These are phyloP conservation scores for Caenorhabditis becei DNA, from an alignment of 2,888 invertebrate species.

Conservation along the genomic window DNA sequence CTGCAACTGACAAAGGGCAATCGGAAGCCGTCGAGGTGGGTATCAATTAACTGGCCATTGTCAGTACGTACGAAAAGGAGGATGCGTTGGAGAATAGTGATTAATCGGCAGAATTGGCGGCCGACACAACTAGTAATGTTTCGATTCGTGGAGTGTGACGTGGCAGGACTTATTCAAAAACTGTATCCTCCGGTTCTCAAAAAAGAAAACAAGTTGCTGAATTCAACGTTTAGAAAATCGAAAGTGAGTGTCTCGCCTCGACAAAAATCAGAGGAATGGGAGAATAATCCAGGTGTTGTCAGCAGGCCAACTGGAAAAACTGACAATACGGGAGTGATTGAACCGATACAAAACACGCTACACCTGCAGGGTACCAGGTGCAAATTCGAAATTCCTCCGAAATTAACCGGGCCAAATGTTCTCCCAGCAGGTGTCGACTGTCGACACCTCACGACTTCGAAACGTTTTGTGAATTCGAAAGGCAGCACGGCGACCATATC, in stretches of 20 bases:
- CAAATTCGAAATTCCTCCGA: constrained; percentile 14
- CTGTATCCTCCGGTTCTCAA: not conserved
- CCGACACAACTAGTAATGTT: constrained; percentile 50
- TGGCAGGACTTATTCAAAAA: constrained; percentile 10
- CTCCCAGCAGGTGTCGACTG: constrained; percentile 17
- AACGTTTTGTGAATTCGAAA: not conserved
- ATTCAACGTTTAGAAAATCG: constrained; percentile 8
- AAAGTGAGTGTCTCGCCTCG: not conserved
- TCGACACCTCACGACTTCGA: constrained; percentile 1
- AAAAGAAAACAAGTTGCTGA: not conserved
- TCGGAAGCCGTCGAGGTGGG: constrained; percentile 52
- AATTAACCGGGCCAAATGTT: constrained; percentile 20
- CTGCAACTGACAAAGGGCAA: constrained; percentile 55
- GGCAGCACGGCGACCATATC: no score
- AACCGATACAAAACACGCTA: constrained; percentile 36
- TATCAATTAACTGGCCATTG: constrained; percentile 60
- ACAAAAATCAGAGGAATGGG: not conserved
- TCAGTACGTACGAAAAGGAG: constrained; percentile 36
- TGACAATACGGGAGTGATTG: constrained; percentile 8
- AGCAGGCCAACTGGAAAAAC: constrained; percentile 31
- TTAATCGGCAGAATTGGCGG: constrained; percentile 44
- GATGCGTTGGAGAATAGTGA: constrained; percentile 52
- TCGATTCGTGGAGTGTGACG: constrained; percentile 22
- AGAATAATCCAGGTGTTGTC: constrained; percentile 40
- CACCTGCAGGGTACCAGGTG: constrained; percentile 49